Evolutionary conservation across 2,797 vertebrate species (phyloP).

Genomic region (Fistularia tabacaria): DNA sequence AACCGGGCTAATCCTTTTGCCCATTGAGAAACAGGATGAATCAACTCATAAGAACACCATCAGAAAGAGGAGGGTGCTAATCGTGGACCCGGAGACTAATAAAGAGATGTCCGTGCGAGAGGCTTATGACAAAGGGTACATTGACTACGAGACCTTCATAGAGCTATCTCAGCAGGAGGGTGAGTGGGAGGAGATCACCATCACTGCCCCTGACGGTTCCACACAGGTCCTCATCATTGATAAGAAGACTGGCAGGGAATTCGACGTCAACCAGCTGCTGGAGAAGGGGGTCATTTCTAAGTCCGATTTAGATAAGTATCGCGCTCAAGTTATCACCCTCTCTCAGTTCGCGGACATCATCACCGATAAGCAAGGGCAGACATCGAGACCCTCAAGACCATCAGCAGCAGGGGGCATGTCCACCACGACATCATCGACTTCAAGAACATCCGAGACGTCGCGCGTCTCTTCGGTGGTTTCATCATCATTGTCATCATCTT

Average conservation of each 20-base stretch:
- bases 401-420: conserved; percentile 10
- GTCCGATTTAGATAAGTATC: conserved; percentile 82
- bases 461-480: conserved; percentile 6
- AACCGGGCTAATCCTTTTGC: conserved; percentile 86
- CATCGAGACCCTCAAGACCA: conserved; percentile 8
- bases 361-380: conserved; percentile 66
- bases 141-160: conserved; percentile 86
- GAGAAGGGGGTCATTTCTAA: conserved; percentile 79
- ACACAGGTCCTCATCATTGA: conserved; percentile 82
- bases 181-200: conserved; percentile 97
- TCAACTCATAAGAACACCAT: conserved; percentile 81
- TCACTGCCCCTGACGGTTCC: conserved; percentile 86
- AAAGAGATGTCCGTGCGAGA: conserved; percentile 93
- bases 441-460: conserved; percentile 6
- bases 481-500: conserved; percentile 21
- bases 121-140: conserved; percentile 88
- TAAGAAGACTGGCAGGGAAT: conserved; percentile 84
- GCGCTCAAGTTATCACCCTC: conserved; percentile 78
- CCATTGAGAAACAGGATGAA: conserved; percentile 80
- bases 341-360: conserved; percentile 90
- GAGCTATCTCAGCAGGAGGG: conserved; percentile 91
- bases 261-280: conserved; percentile 86
- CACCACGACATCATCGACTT: conserved; percentile 14
- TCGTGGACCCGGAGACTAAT: conserved; percentile 92
- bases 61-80: conserved; percentile 90